Evolutionary conservation across 2,113 vertebrate species (phyloP).

Genomic region (Leiothrix lutea): DNA sequence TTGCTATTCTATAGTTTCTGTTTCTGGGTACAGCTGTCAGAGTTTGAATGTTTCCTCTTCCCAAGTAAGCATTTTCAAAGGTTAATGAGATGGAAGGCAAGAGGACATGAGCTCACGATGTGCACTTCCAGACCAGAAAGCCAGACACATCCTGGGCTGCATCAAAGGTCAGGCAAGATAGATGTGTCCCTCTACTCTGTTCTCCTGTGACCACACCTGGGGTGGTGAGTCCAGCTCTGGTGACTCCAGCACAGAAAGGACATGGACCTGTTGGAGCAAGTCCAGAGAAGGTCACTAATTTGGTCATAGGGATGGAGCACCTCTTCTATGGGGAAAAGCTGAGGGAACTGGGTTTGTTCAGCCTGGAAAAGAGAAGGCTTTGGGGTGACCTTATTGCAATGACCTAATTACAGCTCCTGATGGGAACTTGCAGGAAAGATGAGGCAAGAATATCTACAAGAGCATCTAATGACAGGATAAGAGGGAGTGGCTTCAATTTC

Average conservation of each 20-base stretch:
- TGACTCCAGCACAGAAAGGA: background rate
- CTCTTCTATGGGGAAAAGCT: background rate
- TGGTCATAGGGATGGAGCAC: background rate
- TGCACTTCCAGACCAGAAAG: background rate
- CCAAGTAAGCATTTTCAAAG: slow-evolving; percentile 6
- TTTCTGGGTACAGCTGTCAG: background rate
- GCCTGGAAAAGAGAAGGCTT: background rate
- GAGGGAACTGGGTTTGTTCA: background rate
- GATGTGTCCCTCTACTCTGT: background rate
- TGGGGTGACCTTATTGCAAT: accelerated
- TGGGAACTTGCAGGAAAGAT: background rate
- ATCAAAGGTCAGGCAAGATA: background rate
- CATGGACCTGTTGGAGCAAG: accelerated
- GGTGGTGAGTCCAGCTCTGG: background rate
- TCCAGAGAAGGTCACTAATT: background rate
- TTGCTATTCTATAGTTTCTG: background rate
- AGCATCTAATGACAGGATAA: background rate
- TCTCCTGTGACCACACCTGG: background rate
- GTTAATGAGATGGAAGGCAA: slow-evolving; percentile 19
- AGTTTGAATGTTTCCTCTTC: background rate
- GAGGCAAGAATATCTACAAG: background rate
- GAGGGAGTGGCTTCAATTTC: background rate
- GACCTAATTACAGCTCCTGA: background rate
- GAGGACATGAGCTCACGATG: background rate
- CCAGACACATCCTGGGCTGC: background rate